These are phyloP conservation scores for Megaceryle torquata DNA, from an alignment of 2,113 vertebrate species.

Conservation along the genomic window DNA sequence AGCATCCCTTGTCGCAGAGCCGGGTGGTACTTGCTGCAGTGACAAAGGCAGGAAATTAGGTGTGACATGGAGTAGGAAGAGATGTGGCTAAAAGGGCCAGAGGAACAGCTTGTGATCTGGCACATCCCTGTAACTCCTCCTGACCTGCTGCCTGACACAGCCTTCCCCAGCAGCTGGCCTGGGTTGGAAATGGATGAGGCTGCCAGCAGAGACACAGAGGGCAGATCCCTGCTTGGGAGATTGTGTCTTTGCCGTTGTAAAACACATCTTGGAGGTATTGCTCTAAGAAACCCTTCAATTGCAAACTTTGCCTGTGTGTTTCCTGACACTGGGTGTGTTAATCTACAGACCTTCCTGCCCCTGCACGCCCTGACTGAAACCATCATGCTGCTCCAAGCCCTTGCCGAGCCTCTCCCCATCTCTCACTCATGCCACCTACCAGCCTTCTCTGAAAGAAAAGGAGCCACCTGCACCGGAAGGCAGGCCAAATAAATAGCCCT, in stretches of 20 bases:
- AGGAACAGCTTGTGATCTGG: conserved; percentile 18
- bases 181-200: not conserved
- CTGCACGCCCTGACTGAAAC: accelerated
- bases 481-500: not conserved
- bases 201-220: not conserved
- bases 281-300: not conserved
- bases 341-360: not conserved
- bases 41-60: not conserved
- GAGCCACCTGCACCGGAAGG: not conserved
- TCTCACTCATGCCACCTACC: accelerated
- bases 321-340: not conserved
- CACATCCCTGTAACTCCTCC: not conserved
- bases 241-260: not conserved
- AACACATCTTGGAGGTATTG: not conserved
- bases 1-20: not conserved
- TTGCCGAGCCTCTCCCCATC: not conserved
- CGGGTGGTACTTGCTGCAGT: not conserved
- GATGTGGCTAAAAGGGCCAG: not conserved
- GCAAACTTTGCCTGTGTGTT: not conserved
- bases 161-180: not conserved
- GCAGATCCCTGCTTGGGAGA: not conserved
- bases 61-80: not conserved
- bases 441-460: not conserved
- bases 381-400: accelerated
- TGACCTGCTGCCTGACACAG: not conserved